Percentiles rank a stretch among this genome's conserved stretches.
Evolutionary conservation across 1,140 invertebrate genomes (phyloP).

Genomic region (Nasonia vitripennis): DNA sequence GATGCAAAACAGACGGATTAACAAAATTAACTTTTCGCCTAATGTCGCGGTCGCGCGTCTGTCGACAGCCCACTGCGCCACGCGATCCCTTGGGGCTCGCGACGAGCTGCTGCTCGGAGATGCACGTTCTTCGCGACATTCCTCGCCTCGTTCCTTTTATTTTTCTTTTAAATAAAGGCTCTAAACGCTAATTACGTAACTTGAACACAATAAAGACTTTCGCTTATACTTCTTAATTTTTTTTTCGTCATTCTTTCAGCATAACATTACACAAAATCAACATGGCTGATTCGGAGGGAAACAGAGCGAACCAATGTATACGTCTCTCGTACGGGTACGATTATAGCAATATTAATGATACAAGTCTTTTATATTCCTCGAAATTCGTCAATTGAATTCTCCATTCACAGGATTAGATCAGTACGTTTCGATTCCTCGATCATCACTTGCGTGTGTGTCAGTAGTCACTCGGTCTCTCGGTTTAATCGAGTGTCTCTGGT

Average conservation of each 20-base stretch:
- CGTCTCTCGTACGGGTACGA: conserved; percentile 32
- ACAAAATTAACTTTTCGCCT: conserved; percentile 47
- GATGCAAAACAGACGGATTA: conserved; percentile 41
- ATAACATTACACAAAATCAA: conserved; percentile 53
- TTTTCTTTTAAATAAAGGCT: conserved; percentile 49
- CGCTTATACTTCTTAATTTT: background rate
- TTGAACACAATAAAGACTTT: conserved; percentile 55
- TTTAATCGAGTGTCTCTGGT: background rate
- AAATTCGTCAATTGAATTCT: conserved; percentile 25
- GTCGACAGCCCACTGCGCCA: background rate
- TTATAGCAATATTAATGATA: conserved; percentile 40
- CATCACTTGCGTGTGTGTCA: conserved; percentile 1
- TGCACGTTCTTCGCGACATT: background rate
- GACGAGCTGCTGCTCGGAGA: background rate
- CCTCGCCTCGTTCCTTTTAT: background rate
- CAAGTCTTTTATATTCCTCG: conserved; percentile 40
- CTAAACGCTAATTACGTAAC: conserved; percentile 54
- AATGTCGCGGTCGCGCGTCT: conserved; percentile 6
- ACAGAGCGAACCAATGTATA: conserved; percentile 52
- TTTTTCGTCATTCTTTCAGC: conserved; percentile 2
- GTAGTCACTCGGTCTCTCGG: background rate
- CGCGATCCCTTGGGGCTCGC: background rate
- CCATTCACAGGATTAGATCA: conserved; percentile 40
- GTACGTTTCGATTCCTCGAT: conserved; percentile 39
- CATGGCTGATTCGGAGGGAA: conserved; percentile 52